These are phyloP conservation scores for Gobius niger DNA, from an alignment of 2,113 vertebrate genomes.

Conservation along the genomic window DNA sequence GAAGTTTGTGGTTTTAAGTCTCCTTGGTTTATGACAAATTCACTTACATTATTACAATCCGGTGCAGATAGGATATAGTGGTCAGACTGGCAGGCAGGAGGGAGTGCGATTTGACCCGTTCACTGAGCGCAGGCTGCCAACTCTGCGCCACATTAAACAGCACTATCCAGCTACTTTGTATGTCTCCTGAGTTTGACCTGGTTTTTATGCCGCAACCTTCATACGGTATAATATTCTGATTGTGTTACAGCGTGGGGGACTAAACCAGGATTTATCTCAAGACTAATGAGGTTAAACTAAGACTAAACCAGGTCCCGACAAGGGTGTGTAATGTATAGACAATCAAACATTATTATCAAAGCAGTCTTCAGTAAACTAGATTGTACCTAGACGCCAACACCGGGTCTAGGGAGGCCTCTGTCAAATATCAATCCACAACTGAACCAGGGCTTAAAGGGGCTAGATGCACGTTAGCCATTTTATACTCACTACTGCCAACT, in stretches of 20 bases:
- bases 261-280: too few species aligned
- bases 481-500: too few species aligned
- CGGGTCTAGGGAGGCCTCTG: too few species aligned
- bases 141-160: constrained; percentile 36
- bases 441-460: too few species aligned
- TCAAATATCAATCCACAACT: too few species aligned
- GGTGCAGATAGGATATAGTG: constrained; percentile 42
- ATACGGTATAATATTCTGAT: constrained; percentile 10
- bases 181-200: constrained; percentile 20
- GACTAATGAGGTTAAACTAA: not conserved
- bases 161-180: constrained; percentile 22
- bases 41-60: constrained; percentile 12
- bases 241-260: constrained; percentile 1
- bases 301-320: not conserved
- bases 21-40: constrained; percentile 26
- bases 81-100: constrained; percentile 69
- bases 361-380: too few species aligned
- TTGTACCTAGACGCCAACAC: too few species aligned
- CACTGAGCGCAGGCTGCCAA: constrained; percentile 48
- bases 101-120: constrained; percentile 56
- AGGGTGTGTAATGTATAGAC: too few species aligned
- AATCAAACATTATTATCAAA: not conserved
- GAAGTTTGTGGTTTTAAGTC: constrained; percentile 23
- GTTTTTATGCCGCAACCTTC: constrained; percentile 12
- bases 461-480: too few species aligned